Evolutionary conservation across 2,888 invertebrate species (phyloP), one percentile per base, ranked within the genome.

Genomic region (Rhingia rostrata): DNA sequence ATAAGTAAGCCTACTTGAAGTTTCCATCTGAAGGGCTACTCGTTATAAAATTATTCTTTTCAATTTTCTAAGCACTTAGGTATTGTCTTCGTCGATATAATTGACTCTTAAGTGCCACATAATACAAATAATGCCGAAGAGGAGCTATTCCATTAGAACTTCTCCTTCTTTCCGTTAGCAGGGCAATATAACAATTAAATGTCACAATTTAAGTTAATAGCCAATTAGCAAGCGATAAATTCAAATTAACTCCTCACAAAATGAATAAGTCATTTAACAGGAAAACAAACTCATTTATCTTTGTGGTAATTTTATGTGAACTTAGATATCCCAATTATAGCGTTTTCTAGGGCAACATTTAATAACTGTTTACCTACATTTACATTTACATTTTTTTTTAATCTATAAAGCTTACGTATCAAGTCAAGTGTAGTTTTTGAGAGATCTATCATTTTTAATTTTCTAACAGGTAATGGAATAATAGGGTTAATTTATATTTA

Each of bases 191-290:
- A 61, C 56, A 66, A 78, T 83, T 83, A 78, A 78, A 73, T 41
- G 45, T 60, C 49, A 73, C 83, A 79, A 83, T 83, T 78, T 78
- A 79, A 69, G 79, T 78, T 83, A 83, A 83, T 83, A 69, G 78
- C 51, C 73, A 83, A 83, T 83, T 83, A 79, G 73, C 73, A 64
- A 73, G 83, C 73, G 73, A 83, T 83, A 83, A 83, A 83, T 79
- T 83, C 60, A 79, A 83, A 83, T 83, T 79, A 83, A 73, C 78
- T 69, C 54, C 60, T 79, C 43, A 39, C 37, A 22, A 63, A 61
- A 63, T 39, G 63, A 63, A 60, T 64, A 67, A 72, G 61, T 56
- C 56, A 63, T 43, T 78, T 73, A 61, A 83, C 56, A 22, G 22
- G 56, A 78, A 78, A 83, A 69, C 58, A 78, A 63, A 79, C 72